A percentile compares a stretch with the other conserved stretches of the same genome.
Evolutionary conservation across 2,888 invertebrate genomes (phyloP).

Genomic region (Dynastes grantii): DNA sequence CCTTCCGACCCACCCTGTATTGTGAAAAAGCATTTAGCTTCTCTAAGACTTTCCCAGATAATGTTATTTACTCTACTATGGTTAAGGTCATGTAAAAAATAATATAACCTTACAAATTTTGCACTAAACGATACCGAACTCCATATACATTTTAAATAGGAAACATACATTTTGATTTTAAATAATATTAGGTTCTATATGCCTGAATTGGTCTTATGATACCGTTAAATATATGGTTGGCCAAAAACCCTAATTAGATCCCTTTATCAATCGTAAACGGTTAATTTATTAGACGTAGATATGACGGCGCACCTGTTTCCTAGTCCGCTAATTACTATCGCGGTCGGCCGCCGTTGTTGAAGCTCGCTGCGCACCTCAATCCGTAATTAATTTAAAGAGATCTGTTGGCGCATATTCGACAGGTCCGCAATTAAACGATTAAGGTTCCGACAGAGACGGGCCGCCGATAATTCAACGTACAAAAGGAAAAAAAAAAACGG

Average conservation of each 20-base stretch:
- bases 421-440: constrained; percentile 42
- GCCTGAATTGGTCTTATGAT: too few species aligned
- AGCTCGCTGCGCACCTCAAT: background rate
- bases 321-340: constrained; percentile 12
- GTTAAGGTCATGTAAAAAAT: too few species aligned
- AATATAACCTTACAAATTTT: too few species aligned
- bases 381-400: constrained; percentile 38
- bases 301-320: constrained; percentile 2
- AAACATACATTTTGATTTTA: too few species aligned
- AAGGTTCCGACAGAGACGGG: constrained; percentile 17
- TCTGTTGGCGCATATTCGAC: constrained; percentile 37
- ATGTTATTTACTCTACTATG: too few species aligned
- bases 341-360: constrained; percentile 5
- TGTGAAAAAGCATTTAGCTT: too few species aligned
- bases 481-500: background rate
- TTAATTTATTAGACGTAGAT: background rate
- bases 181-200: too few species aligned
- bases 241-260: background rate
- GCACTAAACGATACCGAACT: too few species aligned
- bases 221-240: background rate
- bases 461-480: background rate
- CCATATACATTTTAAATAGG: too few species aligned
- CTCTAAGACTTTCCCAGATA: too few species aligned
- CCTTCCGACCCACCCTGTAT: too few species aligned
- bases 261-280: background rate